Evolutionary conservation across 2,113 vertebrate species (phyloP).

Genomic region (Brachyhypopomus occidentalis): DNA sequence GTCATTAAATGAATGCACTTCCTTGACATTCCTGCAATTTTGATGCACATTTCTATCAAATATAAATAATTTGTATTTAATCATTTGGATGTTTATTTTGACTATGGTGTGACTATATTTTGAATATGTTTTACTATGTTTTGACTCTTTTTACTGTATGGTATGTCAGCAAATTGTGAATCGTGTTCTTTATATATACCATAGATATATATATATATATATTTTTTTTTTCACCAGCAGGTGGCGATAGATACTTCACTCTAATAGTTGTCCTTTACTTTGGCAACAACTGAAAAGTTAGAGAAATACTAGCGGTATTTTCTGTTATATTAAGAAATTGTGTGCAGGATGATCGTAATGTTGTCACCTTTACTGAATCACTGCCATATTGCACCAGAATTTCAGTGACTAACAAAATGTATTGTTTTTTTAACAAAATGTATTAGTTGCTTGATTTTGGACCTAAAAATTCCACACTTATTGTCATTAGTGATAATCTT

Average conservation of each 20-base stretch:
- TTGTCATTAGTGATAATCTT: conserved; percentile 15
- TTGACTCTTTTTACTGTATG: no score
- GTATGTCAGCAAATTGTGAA: not conserved
- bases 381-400: conserved; percentile 9
- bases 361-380: not conserved
- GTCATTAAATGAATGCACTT: not conserved
- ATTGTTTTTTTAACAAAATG: conserved; percentile 14
- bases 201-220: not conserved
- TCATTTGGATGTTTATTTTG: no score
- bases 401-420: conserved; percentile 11
- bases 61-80: not conserved
- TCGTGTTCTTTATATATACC: not conserved
- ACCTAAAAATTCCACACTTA: conserved; percentile 15
- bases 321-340: conserved; percentile 4
- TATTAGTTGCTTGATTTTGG: no score
- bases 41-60: conserved; percentile 3
- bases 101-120: not conserved
- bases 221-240: conserved; percentile 52
- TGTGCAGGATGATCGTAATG: conserved; percentile 16
- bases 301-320: not conserved
- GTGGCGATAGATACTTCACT: conserved; percentile 50
- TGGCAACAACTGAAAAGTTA: not conserved
- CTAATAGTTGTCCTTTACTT: not conserved
- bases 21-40: not conserved
- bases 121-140: no score